A percentile compares a stretch with the other conserved stretches of the same genome.
phyloP scores from a whole-genome alignment of 1,140 invertebrate species.

The Heliconius himera region DNA sequence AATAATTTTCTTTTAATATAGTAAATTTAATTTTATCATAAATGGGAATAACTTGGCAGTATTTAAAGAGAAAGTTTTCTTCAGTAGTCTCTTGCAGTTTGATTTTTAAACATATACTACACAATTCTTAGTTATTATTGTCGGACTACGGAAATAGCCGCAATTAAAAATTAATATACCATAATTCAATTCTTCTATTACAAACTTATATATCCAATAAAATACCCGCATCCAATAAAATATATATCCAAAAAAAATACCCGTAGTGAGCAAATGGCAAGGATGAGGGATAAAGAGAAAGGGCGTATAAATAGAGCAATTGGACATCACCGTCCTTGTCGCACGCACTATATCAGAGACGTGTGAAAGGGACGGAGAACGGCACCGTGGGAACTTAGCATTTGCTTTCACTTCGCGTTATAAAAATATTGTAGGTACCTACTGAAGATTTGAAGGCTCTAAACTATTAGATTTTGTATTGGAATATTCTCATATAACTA shows the following conservation, averaged over 20 bases:
- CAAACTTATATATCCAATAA: too few species aligned
- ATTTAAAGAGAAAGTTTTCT: too few species aligned
- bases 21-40: too few species aligned
- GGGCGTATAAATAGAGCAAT: slow-evolving; percentile 45
- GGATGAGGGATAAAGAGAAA: slow-evolving; percentile 47
- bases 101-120: too few species aligned
- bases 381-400: slow-evolving; percentile 49
- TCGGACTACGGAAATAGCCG: too few species aligned
- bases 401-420: slow-evolving; percentile 46
- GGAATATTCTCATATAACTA: neutral
- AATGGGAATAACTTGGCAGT: too few species aligned
- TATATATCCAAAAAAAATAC: neutral
- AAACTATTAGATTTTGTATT: slow-evolving; percentile 14
- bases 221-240: too few species aligned
- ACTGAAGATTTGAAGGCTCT: slow-evolving; percentile 19
- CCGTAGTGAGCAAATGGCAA: slow-evolving; percentile 26
- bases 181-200: neutral
- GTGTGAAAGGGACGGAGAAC: slow-evolving; percentile 37
- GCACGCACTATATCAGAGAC: slow-evolving; percentile 1
- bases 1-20: too few species aligned
- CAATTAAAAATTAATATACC: neutral
- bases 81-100: too few species aligned
- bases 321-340: slow-evolving; percentile 44
- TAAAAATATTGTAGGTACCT: slow-evolving; percentile 37
- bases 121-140: too few species aligned